phyloP scores from a whole-genome alignment of 2,888 invertebrate species.

The Neria commutata region DNA sequence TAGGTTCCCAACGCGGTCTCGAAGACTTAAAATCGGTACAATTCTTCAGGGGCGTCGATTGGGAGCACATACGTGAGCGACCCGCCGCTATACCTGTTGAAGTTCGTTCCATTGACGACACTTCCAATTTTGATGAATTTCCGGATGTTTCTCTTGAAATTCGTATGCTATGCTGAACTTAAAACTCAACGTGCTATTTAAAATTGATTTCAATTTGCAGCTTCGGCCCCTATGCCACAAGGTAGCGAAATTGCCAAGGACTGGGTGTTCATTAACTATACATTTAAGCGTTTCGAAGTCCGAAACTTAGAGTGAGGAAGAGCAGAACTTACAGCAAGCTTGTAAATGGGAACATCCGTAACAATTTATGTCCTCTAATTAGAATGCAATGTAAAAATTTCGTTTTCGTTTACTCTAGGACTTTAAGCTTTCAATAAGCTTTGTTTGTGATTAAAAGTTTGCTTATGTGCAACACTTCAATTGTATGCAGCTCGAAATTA shows the following conservation, averaged over 20 bases:
- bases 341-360: no score
- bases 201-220: no score
- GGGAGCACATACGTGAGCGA: constrained; percentile 98
- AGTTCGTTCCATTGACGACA: constrained; percentile 98
- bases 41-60: constrained; percentile 97
- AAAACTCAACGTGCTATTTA: background rate
- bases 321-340: no score
- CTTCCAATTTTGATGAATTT: constrained; percentile 99
- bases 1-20: constrained; percentile 87
- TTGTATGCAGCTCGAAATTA: background rate
- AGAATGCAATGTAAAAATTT: no score
- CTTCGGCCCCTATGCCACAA: constrained; percentile 85
- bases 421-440: background rate
- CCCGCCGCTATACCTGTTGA: constrained; percentile 98
- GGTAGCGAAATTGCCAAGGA: constrained; percentile 95
- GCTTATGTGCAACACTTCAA: background rate
- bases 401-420: background rate
- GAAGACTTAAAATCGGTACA: constrained; percentile 91
- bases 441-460: background rate
- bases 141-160: constrained; percentile 98
- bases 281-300: constrained; percentile 97
- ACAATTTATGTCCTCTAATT: no score
- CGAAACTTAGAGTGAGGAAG: constrained; percentile 56
- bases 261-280: constrained; percentile 99
- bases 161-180: constrained; percentile 78